phyloP scores from a whole-genome alignment of 2,797 vertebrate species.

The Pipistrellus kuhlii region DNA sequence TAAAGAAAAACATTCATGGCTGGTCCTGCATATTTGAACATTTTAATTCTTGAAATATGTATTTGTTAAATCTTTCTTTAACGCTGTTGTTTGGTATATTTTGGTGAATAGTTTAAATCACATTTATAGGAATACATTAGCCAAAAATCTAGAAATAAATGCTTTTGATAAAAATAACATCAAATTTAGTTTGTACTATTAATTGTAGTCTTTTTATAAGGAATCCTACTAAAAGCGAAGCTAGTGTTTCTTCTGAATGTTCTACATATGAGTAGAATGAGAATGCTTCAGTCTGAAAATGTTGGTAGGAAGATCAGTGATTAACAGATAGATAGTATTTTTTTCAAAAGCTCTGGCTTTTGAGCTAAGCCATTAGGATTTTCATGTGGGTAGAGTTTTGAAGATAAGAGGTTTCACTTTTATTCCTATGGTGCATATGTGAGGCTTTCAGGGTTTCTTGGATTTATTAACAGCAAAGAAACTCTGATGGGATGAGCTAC shows the following conservation, averaged over 20 bases:
- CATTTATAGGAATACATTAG: neutral
- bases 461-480: neutral
- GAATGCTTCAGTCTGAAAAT: constrained; percentile 40
- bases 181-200: neutral
- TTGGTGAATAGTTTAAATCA: constrained; percentile 39
- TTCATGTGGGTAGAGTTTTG: neutral
- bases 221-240: neutral
- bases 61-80: constrained; percentile 51
- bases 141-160: constrained; percentile 11
- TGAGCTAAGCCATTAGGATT: neutral
- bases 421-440: neutral
- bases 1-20: neutral
- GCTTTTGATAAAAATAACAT: constrained; percentile 20
- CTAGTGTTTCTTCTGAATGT: constrained; percentile 9
- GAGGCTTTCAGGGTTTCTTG: neutral
- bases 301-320: neutral
- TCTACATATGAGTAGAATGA: neutral
- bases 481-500: neutral
- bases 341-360: constrained; percentile 49
- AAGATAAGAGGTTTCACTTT: constrained; percentile 51
- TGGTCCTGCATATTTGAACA: neutral
- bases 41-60: constrained; percentile 28
- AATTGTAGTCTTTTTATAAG: constrained; percentile 6
- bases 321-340: neutral
- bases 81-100: constrained; percentile 18